Evolutionary conservation across 2,113 vertebrate genomes (phyloP).

Genomic region (Antennarius striatus): DNA sequence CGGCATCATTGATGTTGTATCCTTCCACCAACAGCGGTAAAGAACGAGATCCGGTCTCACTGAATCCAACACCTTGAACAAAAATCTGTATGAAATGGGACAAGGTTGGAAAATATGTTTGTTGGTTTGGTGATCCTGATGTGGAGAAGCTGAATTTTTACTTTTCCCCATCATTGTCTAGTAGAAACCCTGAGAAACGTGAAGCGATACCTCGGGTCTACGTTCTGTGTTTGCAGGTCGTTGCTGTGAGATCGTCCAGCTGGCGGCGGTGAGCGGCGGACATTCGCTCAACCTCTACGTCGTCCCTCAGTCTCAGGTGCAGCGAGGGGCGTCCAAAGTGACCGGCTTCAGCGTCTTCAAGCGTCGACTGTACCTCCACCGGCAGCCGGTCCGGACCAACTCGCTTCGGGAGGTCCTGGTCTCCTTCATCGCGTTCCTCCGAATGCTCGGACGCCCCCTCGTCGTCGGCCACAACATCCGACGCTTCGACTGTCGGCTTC

Average conservation of each 20-base stretch:
- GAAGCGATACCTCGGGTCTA: background rate
- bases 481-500: slow-evolving; percentile 68
- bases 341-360: slow-evolving; percentile 70
- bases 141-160: too few relatives aligned
- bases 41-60: too few relatives aligned
- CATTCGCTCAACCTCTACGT: slow-evolving; percentile 74
- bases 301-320: slow-evolving; percentile 64
- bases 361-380: slow-evolving; percentile 64
- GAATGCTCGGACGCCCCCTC: slow-evolving; percentile 57
- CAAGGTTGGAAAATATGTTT: too few relatives aligned
- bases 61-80: too few relatives aligned
- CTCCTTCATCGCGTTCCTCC: slow-evolving; percentile 75
- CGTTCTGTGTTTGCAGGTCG: slow-evolving; percentile 34
- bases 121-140: too few relatives aligned
- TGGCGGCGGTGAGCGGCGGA: slow-evolving; percentile 73
- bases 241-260: slow-evolving; percentile 76
- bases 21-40: too few relatives aligned
- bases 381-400: slow-evolving; percentile 62
- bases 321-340: slow-evolving; percentile 61
- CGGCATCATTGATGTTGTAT: too few relatives aligned
- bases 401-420: slow-evolving; percentile 68
- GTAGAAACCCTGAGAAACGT: background rate
- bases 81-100: too few relatives aligned
- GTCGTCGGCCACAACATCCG: slow-evolving; percentile 77
- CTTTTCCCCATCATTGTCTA: background rate